Evolutionary conservation across 2,888 invertebrate species (phyloP), one percentile per base, ranked within the genome.

Genomic region (Conus canariensis): DNA sequence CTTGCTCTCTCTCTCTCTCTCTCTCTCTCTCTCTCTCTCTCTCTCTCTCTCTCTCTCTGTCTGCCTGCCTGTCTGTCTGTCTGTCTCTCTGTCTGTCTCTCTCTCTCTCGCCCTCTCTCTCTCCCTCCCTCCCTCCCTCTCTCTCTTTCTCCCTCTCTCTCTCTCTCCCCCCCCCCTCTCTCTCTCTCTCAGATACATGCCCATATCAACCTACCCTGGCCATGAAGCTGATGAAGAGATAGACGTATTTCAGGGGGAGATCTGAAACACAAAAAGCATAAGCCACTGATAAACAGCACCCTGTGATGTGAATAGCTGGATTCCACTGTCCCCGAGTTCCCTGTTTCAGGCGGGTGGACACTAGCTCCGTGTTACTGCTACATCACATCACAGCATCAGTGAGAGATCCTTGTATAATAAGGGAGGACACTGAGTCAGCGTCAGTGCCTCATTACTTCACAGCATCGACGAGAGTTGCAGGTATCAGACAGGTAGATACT

Each of bases 181-280:
- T 64, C 60, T 64, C 60, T 64, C 60, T 64, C 60, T 64, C 60
- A 64, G 45, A 64, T 64, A 16, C 60, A 60, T 14, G 12, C 60
- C 14, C 60, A 83, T 19, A 58, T 7, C 58, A 25, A 88, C 89
- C n/a, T 74, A 89, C 89, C 89, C 83, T 85, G 22, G 89, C 56
- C 45, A 89, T n/a, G 77, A 82, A 89, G 59, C 74, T 85, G 25
- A 85, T 74, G 85, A 85, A 85, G 16, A 85, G 74, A 58, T 85
- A 89, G 19, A 89, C 85, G n/a, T 89, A 74, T 45, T 85, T 85
- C 85, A 89, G 22, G 2, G 85, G 85, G 59, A 89, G 58, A 14
- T 89, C 89, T 89, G 89, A 58, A 89, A 89, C 30, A 67, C 4
- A 30, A 85, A 19, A 85, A 58, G 14, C 25, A 58, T n/a, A 14